phyloP scores from a whole-genome alignment of 2,888 invertebrate species.

The Neoitamus cyanurus region DNA sequence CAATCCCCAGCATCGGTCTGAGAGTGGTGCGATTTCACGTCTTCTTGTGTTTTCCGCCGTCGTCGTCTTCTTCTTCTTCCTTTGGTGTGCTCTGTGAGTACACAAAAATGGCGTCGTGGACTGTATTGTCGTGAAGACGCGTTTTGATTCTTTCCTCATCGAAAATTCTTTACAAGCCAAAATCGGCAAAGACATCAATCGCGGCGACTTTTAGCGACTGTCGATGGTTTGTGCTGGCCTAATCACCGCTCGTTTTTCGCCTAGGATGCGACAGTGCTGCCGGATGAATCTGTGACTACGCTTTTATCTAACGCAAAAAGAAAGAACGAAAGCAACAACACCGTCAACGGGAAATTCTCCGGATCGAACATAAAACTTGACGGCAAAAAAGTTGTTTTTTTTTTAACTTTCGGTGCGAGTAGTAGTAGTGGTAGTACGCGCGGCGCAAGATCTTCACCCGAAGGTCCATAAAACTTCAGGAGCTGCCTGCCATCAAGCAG shows the following conservation, averaged over 20 bases:
- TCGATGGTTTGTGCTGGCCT: background rate
- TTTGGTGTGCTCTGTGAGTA: background rate
- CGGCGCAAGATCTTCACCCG: background rate
- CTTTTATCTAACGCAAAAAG: background rate
- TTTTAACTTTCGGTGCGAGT: background rate
- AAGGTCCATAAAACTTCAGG: background rate
- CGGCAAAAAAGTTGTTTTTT: background rate
- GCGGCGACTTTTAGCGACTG: background rate
- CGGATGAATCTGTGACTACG: background rate
- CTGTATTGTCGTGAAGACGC: conserved; percentile 39
- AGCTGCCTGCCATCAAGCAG: background rate
- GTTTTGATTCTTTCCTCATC: conserved; percentile 16
- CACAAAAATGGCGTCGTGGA: conserved; percentile 49
- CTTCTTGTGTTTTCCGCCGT: background rate
- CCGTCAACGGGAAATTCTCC: background rate
- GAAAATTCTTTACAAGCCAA: background rate
- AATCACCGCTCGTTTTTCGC: background rate
- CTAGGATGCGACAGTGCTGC: background rate
- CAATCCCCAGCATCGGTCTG: background rate
- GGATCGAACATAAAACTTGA: background rate
- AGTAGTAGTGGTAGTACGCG: background rate
- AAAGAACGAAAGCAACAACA: background rate
- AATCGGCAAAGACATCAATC: background rate
- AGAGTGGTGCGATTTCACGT: conserved; percentile 7
- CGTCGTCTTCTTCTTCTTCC: background rate